Percentiles rank a stretch among this genome's conserved stretches.
Evolutionary conservation across 92 coral and sea anemone species (phyloP).

Genomic region (Meandrina meandrites): DNA sequence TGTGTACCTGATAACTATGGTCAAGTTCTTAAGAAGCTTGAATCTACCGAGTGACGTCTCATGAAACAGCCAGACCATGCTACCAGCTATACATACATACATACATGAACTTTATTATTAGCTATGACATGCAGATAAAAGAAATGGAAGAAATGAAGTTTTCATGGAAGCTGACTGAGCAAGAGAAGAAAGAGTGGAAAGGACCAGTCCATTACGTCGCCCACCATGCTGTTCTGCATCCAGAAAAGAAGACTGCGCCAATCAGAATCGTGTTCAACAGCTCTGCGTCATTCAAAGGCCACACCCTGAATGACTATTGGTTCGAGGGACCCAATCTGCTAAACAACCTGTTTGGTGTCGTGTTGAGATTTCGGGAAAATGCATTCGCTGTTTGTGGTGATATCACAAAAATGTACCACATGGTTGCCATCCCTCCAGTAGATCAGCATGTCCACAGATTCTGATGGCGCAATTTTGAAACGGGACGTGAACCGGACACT

Average conservation of each 20-base stretch:
- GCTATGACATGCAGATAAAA: conserved; percentile 36
- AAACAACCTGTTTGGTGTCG: background rate
- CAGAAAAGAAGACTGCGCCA: conserved; percentile 59
- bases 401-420: conserved; percentile 33
- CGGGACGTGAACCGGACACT: conserved; percentile 54
- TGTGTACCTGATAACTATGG: conserved; percentile 43
- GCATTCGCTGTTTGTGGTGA: conserved; percentile 39
- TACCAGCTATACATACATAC: conserved; percentile 49
- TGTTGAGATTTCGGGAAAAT: conserved; percentile 25
- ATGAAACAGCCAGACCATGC: too few relatives aligned
- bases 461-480: conserved; percentile 62
- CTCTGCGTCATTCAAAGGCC: conserved; percentile 42
- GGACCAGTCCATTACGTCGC: conserved; percentile 22
- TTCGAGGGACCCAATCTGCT: background rate
- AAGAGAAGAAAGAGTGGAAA: conserved; percentile 30
- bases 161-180: conserved; percentile 39
- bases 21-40: conserved; percentile 48
- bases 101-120: too few relatives aligned
- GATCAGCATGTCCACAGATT: conserved; percentile 49
- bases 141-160: conserved; percentile 55
- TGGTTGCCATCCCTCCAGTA: conserved; percentile 31
- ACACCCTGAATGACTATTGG: background rate
- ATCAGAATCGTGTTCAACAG: conserved; percentile 65
- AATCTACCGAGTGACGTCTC: conserved; percentile 1
- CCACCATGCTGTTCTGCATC: conserved; percentile 50